These are phyloP conservation scores for Montipora efflorescens DNA, from an alignment of 64 coral and sea anemone genomes.

Conservation along the genomic window DNA sequence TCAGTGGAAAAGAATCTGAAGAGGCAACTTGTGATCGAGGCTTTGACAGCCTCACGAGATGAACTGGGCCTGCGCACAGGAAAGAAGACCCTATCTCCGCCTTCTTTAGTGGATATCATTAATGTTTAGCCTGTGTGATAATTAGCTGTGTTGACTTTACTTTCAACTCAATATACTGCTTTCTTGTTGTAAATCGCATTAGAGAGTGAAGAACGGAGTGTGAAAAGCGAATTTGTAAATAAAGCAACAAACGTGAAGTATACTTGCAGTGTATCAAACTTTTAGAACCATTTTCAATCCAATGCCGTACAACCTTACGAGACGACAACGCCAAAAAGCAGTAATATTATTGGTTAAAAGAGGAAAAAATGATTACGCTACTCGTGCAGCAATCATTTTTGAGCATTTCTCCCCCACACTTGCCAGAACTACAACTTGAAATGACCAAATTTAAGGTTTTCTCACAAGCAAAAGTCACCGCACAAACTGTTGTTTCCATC, in stretches of 20 bases:
- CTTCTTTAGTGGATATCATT: conserved; percentile 92
- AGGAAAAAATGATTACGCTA: too few relatives aligned
- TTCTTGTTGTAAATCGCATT: not conserved
- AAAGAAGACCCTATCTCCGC: conserved; percentile 73
- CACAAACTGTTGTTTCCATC: too few relatives aligned
- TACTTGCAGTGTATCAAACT: too few relatives aligned
- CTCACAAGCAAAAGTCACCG: too few relatives aligned
- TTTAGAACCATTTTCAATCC: too few relatives aligned
- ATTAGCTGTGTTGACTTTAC: not conserved
- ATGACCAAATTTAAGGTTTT: too few relatives aligned
- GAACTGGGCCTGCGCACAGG: conserved; percentile 86
- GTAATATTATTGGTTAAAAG: too few relatives aligned
- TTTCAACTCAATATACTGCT: not conserved
- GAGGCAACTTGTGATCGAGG: conserved; percentile 86
- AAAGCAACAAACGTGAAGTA: not conserved
- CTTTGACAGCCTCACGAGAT: conserved; percentile 85
- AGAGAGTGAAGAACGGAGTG: not conserved
- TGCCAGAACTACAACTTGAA: too few relatives aligned
- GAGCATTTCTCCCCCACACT: too few relatives aligned
- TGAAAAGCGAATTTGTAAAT: not conserved
- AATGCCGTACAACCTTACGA: too few relatives aligned
- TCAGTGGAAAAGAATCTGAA: conserved; percentile 94
- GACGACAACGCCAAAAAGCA: too few relatives aligned
- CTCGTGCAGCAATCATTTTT: too few relatives aligned
- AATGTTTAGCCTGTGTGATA: conserved; percentile 52